Conservation (phyloP, 2,797 vertebrate genomes). For the Siniperca undulata region DNA sequence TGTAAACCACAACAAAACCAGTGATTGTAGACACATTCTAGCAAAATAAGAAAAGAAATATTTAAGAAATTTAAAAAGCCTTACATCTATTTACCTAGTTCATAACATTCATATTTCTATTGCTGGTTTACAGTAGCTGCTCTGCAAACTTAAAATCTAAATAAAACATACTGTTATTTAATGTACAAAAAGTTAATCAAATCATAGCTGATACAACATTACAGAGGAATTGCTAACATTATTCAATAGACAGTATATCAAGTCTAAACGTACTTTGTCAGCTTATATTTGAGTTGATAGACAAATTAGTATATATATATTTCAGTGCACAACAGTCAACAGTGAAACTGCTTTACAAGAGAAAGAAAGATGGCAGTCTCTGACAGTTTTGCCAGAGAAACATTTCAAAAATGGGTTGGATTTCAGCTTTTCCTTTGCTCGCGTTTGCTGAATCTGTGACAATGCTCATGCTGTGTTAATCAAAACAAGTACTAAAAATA, state of each 20-base stretch:
- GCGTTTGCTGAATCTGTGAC: conserved; percentile 81
- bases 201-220: conserved; percentile 96
- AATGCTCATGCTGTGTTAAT: conserved; percentile 86
- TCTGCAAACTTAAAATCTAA: conserved; percentile 89
- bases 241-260: conserved; percentile 88
- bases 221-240: conserved; percentile 93
- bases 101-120: conserved; percentile 92
- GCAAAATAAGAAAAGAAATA: conserved; percentile 90
- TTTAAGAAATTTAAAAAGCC: conserved; percentile 85
- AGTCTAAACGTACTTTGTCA: conserved; percentile 87
- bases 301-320: conserved; percentile 83
- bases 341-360: conserved; percentile 86
- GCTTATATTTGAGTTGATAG: conserved; percentile 87
- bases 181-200: conserved; percentile 88
- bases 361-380: conserved; percentile 81
- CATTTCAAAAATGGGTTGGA: conserved; percentile 73
- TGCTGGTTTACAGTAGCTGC: conserved; percentile 93
- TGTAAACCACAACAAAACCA: conserved; percentile 91
- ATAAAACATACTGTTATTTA: conserved; percentile 84
- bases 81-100: conserved; percentile 87
- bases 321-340: conserved; percentile 90
- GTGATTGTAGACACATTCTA: conserved; percentile 90
- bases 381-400: conserved; percentile 84
- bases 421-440: conserved; percentile 73
- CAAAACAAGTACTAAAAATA: conserved; percentile 86